Percentiles rank a stretch among this genome's conserved stretches.
phyloP scores from a whole-genome alignment of 2,888 invertebrate species.

The Incurvaria masculella region DNA sequence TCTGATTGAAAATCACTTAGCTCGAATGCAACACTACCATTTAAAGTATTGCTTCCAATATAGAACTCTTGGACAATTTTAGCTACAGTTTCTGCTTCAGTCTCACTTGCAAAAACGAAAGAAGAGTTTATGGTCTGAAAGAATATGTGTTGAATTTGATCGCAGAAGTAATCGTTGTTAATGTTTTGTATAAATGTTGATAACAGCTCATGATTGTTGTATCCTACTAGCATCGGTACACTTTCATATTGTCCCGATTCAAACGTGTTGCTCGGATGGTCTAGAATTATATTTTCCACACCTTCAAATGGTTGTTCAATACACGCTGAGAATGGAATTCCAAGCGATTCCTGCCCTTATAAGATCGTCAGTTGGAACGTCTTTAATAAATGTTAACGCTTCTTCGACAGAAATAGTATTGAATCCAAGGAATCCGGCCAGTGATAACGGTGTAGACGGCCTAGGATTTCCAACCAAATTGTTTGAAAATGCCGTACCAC shows the following conservation, averaged over 20 bases:
- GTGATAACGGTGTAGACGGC: constrained; percentile 20
- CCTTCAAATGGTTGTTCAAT: constrained; percentile 26
- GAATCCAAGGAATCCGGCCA: constrained; percentile 24
- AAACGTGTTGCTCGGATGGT: constrained; percentile 18
- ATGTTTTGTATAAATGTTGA: neutral
- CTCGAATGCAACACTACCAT: neutral
- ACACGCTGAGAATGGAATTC: constrained; percentile 25
- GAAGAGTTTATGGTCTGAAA: neutral
- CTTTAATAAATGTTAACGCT: constrained; percentile 23
- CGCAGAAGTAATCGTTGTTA: neutral
- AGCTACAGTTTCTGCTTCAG: neutral
- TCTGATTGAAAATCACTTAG: neutral
- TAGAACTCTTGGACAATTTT: neutral
- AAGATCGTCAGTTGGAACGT: constrained; percentile 21
- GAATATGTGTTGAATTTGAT: neutral
- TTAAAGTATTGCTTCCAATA: neutral
- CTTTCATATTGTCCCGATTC: constrained; percentile 10
- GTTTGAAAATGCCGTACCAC: constrained; percentile 23
- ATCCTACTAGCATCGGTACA: constrained; percentile 29
- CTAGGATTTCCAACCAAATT: constrained; percentile 21
- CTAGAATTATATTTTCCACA: constrained; percentile 25
- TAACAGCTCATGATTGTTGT: constrained; percentile 25
- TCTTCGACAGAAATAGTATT: constrained; percentile 17
- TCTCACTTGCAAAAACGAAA: constrained; percentile 5
- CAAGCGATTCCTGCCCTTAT: constrained; percentile 17